Evolutionary conservation across 2,797 vertebrate genomes (phyloP).

Genomic region (Decapterus maruadsi): DNA sequence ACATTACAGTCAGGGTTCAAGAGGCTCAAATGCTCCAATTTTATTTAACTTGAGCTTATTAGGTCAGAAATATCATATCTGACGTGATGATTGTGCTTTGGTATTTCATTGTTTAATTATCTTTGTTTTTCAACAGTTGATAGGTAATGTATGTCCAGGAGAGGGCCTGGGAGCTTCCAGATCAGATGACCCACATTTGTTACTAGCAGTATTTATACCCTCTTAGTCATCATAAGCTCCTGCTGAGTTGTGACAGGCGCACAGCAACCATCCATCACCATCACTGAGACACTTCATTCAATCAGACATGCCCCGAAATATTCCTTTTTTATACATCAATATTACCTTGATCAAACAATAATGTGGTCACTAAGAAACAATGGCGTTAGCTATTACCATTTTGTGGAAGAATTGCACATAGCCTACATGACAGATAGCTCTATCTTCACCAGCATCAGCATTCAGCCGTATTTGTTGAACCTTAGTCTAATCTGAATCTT

Average conservation of each 20-base stretch:
- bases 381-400: background rate
- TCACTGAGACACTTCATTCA: conserved; percentile 8
- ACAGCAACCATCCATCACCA: background rate
- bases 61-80: background rate
- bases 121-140: too few species aligned
- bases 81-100: too few species aligned
- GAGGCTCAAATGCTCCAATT: conserved; percentile 13
- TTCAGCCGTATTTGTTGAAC: conserved; percentile 8
- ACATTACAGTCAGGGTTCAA: conserved; percentile 24
- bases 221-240: background rate
- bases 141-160: too few species aligned
- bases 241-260: conserved; percentile 15
- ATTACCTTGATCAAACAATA: background rate
- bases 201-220: background rate
- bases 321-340: background rate
- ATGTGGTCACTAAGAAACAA: background rate
- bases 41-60: background rate
- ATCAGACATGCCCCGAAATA: background rate
- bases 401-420: background rate
- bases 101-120: too few species aligned
- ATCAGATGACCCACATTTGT: background rate
- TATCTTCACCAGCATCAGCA: conserved; percentile 1
- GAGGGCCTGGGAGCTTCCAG: too few species aligned
- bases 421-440: conserved; percentile 1
- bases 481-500: background rate